Conservation (phyloP, 2,113 vertebrate genomes). For the Deroptyus accipitrinus region DNA sequence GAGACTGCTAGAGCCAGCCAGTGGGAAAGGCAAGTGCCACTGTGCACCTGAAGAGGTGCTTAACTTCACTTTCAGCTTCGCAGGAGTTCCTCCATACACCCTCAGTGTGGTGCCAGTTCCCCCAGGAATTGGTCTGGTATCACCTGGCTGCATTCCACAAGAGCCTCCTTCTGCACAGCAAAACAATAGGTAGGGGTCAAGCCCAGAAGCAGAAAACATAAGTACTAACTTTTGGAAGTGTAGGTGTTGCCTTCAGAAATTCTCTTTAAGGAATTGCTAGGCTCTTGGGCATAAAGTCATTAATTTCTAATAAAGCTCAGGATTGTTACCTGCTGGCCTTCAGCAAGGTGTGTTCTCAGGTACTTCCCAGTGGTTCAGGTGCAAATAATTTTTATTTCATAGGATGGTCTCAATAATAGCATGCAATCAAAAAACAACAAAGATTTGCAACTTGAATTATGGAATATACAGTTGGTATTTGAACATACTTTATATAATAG, state of each 20-base stretch:
- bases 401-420: neutral
- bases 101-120: neutral
- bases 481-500: neutral
- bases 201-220: neutral
- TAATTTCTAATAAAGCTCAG: neutral
- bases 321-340: neutral
- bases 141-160: neutral
- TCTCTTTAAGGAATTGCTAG: neutral
- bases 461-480: neutral
- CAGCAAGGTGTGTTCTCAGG: neutral
- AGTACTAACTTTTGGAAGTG: neutral
- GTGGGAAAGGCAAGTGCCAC: neutral
- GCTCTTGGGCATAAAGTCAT: neutral
- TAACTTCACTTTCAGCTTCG: neutral
- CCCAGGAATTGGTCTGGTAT: neutral
- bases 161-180: neutral
- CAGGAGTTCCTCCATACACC: neutral
- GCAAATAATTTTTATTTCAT: neutral
- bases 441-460: neutral
- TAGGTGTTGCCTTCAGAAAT: neutral
- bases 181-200: neutral
- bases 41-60: neutral
- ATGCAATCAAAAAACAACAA: neutral
- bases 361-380: neutral
- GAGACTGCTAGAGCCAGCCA: neutral